Percentiles rank a stretch among this genome's conserved stretches.
Conservation (phyloP, 2,113 vertebrate genomes). For the Microcebus ravelobensis region DNA sequence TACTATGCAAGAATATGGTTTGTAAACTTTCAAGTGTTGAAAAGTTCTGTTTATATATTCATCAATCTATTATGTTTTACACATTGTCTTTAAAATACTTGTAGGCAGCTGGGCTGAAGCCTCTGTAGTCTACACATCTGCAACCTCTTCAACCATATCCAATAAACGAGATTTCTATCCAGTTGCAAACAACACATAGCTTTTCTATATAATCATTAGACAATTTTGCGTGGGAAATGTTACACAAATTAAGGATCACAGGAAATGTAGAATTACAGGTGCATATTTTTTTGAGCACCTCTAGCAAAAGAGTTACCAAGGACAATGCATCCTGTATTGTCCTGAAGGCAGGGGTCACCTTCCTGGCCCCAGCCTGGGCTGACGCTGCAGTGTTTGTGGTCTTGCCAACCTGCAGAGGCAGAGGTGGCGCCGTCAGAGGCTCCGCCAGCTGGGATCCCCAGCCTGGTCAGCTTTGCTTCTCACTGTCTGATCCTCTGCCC, state of each 20-base stretch:
- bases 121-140: background rate
- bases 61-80: background rate
- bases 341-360: background rate
- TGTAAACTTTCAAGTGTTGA: background rate
- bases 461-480: background rate
- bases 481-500: background rate
- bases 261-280: background rate
- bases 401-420: background rate
- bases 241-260: background rate
- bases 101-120: background rate
- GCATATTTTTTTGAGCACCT: background rate
- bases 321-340: background rate
- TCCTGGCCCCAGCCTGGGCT: too few relatives aligned
- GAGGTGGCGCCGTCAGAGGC: accelerated
- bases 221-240: background rate
- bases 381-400: background rate
- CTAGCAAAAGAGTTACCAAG: background rate
- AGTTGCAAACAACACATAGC: background rate
- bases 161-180: background rate
- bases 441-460: background rate
- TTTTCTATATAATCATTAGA: background rate
- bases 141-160: background rate
- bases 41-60: background rate
- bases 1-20: background rate
- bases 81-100: background rate